Conservation (phyloP, 2,113 vertebrate genomes). For the Pelusios castaneus region DNA sequence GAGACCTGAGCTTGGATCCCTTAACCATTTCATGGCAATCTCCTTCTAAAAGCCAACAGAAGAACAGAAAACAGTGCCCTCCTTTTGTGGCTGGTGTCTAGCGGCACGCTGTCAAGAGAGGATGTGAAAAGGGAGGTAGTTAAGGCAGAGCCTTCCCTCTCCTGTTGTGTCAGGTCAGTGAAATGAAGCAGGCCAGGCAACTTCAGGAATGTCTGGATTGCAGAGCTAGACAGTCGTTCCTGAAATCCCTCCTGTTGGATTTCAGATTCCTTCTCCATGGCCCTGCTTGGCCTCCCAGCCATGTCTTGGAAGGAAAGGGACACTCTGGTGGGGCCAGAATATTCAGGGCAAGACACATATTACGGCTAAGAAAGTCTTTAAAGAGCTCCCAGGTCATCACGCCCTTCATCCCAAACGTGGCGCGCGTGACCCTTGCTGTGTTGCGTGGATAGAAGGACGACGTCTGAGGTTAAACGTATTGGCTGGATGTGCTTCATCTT, state of each 20-base stretch:
- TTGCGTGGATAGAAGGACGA: fast-evolving
- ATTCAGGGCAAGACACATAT: background rate
- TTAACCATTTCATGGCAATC: conserved; percentile 20
- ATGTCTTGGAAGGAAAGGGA: background rate
- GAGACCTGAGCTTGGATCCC: background rate
- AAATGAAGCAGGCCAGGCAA: background rate
- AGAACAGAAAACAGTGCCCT: background rate
- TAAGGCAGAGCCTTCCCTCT: background rate
- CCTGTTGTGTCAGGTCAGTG: background rate
- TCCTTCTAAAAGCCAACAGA: background rate
- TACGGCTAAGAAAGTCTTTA: background rate
- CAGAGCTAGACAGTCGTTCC: background rate
- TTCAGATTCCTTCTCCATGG: background rate
- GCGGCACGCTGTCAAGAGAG: background rate
- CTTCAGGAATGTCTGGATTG: background rate
- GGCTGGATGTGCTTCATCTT: background rate
- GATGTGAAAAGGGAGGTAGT: background rate
- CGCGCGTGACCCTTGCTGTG: background rate
- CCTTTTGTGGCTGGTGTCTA: background rate
- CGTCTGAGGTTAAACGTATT: background rate
- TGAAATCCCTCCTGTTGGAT: background rate
- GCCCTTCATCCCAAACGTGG: background rate
- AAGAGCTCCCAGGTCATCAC: background rate
- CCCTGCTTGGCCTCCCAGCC: background rate
- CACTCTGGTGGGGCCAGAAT: background rate